These are phyloP conservation scores for Neodiprion pinetum DNA, from an alignment of 1,140 invertebrate species.

Conservation along the genomic window DNA sequence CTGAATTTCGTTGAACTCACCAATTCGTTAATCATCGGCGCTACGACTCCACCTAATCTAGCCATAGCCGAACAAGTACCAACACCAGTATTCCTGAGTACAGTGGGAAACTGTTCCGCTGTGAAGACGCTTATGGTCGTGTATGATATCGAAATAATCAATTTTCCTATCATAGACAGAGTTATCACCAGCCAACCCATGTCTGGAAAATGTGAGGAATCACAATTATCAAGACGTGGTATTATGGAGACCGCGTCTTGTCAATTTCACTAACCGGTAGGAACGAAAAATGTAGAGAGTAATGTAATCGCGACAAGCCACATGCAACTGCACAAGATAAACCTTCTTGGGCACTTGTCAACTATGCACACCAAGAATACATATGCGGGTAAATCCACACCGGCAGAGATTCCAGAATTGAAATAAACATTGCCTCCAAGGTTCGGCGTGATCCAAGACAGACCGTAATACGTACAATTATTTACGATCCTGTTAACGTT, in stretches of 20 bases:
- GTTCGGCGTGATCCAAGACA: slow-evolving; percentile 79
- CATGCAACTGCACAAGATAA: slow-evolving; percentile 74
- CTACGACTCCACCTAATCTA: slow-evolving; percentile 78
- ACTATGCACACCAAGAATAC: slow-evolving; percentile 72
- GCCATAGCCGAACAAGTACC: slow-evolving; percentile 81
- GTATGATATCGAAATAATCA: slow-evolving; percentile 82
- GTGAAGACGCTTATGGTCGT: slow-evolving; percentile 83
- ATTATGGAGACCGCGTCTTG: neutral
- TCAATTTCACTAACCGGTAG: slow-evolving; percentile 57
- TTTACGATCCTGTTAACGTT: slow-evolving; percentile 73
- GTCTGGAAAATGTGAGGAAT: slow-evolving; percentile 56
- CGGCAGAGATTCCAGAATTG: slow-evolving; percentile 79
- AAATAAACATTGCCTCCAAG: slow-evolving; percentile 76
- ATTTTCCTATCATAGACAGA: slow-evolving; percentile 81
- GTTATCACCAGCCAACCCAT: slow-evolving; percentile 68
- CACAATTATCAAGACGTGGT: slow-evolving; percentile 23
- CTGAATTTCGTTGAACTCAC: slow-evolving; percentile 48
- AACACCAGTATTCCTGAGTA: slow-evolving; percentile 79
- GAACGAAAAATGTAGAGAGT: slow-evolving; percentile 67
- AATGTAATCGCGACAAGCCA: slow-evolving; percentile 70
- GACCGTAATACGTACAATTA: slow-evolving; percentile 80
- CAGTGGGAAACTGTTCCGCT: slow-evolving; percentile 84
- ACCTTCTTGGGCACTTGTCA: slow-evolving; percentile 75
- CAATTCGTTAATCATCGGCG: slow-evolving; percentile 74
- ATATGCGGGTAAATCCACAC: slow-evolving; percentile 82